Evolutionary conservation across 2,888 invertebrate genomes (phyloP), one percentile per base, ranked within the genome.

Genomic region (Xestoiulus laeticollis): DNA sequence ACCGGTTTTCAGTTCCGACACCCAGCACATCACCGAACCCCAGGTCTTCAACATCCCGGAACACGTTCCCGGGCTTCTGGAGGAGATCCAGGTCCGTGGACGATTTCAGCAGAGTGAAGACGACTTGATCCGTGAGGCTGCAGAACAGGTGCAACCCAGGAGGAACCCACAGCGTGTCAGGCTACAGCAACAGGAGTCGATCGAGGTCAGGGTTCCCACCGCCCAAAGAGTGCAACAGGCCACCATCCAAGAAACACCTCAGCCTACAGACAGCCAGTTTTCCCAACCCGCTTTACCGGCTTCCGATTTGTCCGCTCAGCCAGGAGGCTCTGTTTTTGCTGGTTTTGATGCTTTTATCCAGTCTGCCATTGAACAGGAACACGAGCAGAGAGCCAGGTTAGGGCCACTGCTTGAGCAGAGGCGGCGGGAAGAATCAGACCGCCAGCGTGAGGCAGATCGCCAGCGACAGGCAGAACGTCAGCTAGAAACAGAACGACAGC

Each of bases 271-370:
- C 10, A 30, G 30, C 14, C 82, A 19, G 12, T 19, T 32, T 30
- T n/a, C n/a, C 4, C 82, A 26, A n/a, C 82, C 19, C n/a, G 84
- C 22, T 4, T 16, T 33, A 16, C 22, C 84, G 22, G 1, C 33
- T 16, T 10, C 33, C 19, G 16, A 16, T 33, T 26, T 16, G 4
- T 8, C 83, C 1, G 8, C 30, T 1, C 83, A 26, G 5, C 10
- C 83, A 8, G 86, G 86, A 32, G 43, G 44, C 19, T n/a, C 44
- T 19, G 16, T 86, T 48, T 86, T 86, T 30, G 86, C 43, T 6
- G 86, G 86, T 8, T 87, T 87, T 30, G 87, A 87, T 43, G 87
- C 87, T n/a, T 87, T 87, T 33, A 87, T 87, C 32, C 30, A 87
- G n/a, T 68, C 30, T 12, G 87, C 87, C 30, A 59, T 87, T 32